Base-by-base conservation (phyloP, 1,140 invertebrate genomes). In the Intoshia linei region DNA sequence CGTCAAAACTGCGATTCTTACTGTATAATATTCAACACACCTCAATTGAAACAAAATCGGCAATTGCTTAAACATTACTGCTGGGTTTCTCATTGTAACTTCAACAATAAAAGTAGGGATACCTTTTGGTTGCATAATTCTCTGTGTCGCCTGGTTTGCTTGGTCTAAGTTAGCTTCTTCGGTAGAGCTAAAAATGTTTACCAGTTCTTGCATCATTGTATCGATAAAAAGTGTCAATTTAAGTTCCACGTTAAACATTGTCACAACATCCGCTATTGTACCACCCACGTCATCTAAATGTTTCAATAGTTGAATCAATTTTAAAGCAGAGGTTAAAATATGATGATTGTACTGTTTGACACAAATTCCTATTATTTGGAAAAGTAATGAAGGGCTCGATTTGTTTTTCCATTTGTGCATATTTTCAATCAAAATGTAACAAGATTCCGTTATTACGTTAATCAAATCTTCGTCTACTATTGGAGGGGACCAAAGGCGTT, bases 381-480 rank as follows among this genome's bases (percentile, higher is more conserved):
- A 66, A 36, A 76, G 62, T 7, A 66, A 67, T 42, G 72, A 66
- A 40, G 68, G 64, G 0, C 68, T 55, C 29, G 64, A 52, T 47
- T 72, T 72, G 36, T 65, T 64, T 40, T 67, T 68, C 51, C 64
- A 48, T 15, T 59, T 49, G 32, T 42, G 52, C 44, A 64, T 48
- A 56, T 65, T 57, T 52, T 75, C 72, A 36, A 77, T 49, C 21
- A 71, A 62, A 45, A 70, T 72, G 50, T 74, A 74, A 47, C 69
- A 72, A 32, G 66, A 65, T 43, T 68, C 65, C 23, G 66, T 66
- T 21, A 72, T 56, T 49, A 65, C 52, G 38, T 70, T 67, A n/a
- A 77, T 65, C 64, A 77, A 76, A 43, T 70, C 67, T 46, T 74
- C 69, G 47, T 79, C 75, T 30, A 69, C 66, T 17, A 77, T 61